These are phyloP conservation scores for Danio aesculapii DNA, from an alignment of 2,797 vertebrate genomes.

Conservation along the genomic window DNA sequence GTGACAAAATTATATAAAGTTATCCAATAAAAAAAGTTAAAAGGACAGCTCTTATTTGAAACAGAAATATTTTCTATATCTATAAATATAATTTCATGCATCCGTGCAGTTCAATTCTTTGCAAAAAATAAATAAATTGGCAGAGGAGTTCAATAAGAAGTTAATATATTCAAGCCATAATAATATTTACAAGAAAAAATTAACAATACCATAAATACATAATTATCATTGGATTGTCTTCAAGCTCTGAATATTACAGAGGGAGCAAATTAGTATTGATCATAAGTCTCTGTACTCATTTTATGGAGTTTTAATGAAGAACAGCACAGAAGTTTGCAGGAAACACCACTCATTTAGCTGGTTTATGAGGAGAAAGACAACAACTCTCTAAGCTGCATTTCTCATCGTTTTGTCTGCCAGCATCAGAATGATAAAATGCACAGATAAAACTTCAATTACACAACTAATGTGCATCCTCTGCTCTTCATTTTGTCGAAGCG, in stretches of 20 bases:
- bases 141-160: background rate
- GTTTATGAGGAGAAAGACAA: background rate
- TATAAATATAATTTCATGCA: no score
- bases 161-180: background rate
- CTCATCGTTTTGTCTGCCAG: background rate
- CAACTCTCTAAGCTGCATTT: background rate
- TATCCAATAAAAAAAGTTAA: no score
- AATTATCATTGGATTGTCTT: background rate
- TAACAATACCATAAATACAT: background rate
- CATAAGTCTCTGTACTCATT: background rate
- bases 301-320: background rate
- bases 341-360: background rate
- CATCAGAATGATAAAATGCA: background rate
- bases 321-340: background rate
- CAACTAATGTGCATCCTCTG: background rate
- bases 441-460: conserved; percentile 2
- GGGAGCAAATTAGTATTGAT: background rate
- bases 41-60: no score
- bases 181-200: conserved; percentile 1
- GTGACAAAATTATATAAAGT: no score
- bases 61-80: no score
- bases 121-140: no score
- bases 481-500: conserved; percentile 1
- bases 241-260: background rate
- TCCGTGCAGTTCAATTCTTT: no score